Base-by-base conservation (phyloP, 2,888 invertebrate species). In the Aelia acuminata region DNA sequence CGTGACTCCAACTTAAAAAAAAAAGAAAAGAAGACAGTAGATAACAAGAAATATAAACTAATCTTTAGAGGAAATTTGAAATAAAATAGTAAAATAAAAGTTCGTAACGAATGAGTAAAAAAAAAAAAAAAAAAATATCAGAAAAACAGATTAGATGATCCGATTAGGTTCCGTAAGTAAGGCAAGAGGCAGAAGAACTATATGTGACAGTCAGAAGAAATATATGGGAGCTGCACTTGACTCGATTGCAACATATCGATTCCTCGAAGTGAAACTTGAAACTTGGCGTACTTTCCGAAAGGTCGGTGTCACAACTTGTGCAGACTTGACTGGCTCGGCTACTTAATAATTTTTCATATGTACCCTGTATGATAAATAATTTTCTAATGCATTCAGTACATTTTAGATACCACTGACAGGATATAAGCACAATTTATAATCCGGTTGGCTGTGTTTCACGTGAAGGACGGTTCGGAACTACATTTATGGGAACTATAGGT, bases 241-340 rank as follows among this genome's bases (percentile, higher is more conserved):
- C 3, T 11, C 11, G n/a, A n/a, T 80, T 47, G 80, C 80, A 47
- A 43, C 80, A 39, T n/a, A 15, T 43, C 43, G 43, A 18, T 43
- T 80, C 80, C 43, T 22, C 80, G 80, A 80, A 80, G 80, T 70
- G 63, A 35, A 70, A 70, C 63, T 35, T 35, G 26, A 57, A 75
- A 75, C 75, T 75, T n/a, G 43, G 22, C 4, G 43, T 43, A 47
- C 80, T 80, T 80, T 3, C 80, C 22, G 80, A 80, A 80, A 80
- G 80, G 80, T 80, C 43, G 80, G n/a, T 80, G 43, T 75, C 80
- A 47, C 11, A 80, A 80, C 47, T 0, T 43, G 10, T 47, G n/a
- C 13, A 22, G 70, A 43, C 20, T 39, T 22, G 8, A 39, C 75
- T 35, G 75, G 75, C 22, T 43, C 20, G 75, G 75, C 22, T 43